These are phyloP conservation scores for Heliconius ismenius DNA, from an alignment of 2,888 invertebrate genomes.

Conservation along the genomic window DNA sequence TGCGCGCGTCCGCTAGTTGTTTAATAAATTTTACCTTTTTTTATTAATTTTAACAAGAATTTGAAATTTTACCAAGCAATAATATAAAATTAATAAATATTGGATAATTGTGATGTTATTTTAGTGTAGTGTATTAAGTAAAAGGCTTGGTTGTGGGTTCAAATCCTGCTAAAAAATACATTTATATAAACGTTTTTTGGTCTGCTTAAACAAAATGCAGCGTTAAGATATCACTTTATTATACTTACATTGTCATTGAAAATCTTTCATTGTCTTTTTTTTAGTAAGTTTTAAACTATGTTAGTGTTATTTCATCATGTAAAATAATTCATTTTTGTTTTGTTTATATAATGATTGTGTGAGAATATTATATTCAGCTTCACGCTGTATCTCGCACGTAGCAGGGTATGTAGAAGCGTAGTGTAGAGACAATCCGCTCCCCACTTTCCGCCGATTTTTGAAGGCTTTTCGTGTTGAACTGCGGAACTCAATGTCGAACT, in stretches of 20 bases:
- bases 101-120: background rate
- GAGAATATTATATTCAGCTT: too few species aligned
- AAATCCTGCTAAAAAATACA: background rate
- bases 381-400: too few species aligned
- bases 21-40: background rate
- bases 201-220: background rate
- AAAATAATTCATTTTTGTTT: too few species aligned
- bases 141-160: background rate
- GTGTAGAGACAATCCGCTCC: background rate
- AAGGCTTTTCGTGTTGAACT: background rate
- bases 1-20: too few species aligned
- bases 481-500: background rate
- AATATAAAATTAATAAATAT: background rate
- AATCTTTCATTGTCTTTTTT: too few species aligned
- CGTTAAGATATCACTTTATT: background rate
- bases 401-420: background rate
- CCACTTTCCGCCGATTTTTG: background rate
- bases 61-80: background rate
- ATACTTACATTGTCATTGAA: too few species aligned
- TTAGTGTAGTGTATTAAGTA: background rate
- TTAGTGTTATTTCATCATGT: too few species aligned
- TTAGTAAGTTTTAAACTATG: too few species aligned
- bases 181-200: background rate
- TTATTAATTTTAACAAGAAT: background rate
- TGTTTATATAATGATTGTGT: too few species aligned